phyloP scores from a whole-genome alignment of 53 echinoderm and acorn worm genomes.

The Antedon mediterranea region DNA sequence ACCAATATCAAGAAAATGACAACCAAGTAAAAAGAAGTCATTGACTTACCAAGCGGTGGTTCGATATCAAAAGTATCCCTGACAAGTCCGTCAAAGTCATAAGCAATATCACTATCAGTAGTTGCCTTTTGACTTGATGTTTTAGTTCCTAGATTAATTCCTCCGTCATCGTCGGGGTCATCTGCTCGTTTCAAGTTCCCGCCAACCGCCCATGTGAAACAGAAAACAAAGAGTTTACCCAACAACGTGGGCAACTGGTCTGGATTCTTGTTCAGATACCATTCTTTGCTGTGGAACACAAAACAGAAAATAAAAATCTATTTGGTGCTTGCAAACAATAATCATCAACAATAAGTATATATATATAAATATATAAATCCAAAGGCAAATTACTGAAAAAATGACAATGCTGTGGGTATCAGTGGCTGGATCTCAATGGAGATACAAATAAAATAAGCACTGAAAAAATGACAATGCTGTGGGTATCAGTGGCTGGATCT shows the following conservation, averaged over 20 bases:
- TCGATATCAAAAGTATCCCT: conserved; percentile 96
- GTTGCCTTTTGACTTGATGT: conserved; percentile 9
- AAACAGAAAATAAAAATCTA: too few species aligned
- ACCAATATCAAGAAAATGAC: too few species aligned
- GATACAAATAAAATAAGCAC: too few species aligned
- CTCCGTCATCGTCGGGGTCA: conserved; percentile 91
- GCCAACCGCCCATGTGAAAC: conserved; percentile 89
- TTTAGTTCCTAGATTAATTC: conserved; percentile 41
- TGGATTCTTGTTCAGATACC: conserved; percentile 72
- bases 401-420: too few species aligned
- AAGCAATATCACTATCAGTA: conserved; percentile 46
- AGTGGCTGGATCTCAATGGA: too few species aligned
- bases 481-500: too few species aligned
- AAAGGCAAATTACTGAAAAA: too few species aligned
- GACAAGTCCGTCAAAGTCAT: conserved; percentile 94
- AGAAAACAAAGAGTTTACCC: conserved; percentile 97
- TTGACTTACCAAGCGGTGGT: conserved; percentile 89
- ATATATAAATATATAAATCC: too few species aligned
- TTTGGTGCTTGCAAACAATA: too few species aligned
- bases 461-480: too few species aligned
- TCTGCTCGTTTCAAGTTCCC: conserved; percentile 83
- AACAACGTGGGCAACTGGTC: conserved; percentile 65
- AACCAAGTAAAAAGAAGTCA: background rate
- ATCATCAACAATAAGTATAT: too few species aligned
- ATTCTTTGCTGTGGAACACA: conserved; percentile 59